Evolutionary conservation across 2,113 vertebrate species (phyloP), one percentile per base, ranked within the genome.

Genomic region (Pithys albifrons): DNA sequence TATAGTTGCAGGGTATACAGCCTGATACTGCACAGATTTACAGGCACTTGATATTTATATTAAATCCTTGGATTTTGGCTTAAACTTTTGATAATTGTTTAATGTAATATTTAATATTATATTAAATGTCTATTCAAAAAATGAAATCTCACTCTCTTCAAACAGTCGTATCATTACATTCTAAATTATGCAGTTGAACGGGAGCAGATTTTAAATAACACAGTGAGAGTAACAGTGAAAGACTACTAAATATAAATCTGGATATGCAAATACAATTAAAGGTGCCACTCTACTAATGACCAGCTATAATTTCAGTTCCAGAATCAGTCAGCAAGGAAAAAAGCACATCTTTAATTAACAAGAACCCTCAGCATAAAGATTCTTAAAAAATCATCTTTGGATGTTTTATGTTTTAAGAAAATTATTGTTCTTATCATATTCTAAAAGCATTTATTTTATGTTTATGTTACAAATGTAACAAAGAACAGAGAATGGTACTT

Each of bases 311-410:
- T 85, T 45, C 76, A 79, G 8, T 35, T 85, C 39, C 64, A 58
- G 39, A 33, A 29, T 66, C 29, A 29, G 20, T 28, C 39, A 49
- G 14, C 31, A n/a, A 45, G 35, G 37, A 52, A 37, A 52, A 67
- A 79, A 52, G 4, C 15, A 8, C 4, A 35, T 2, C 17, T 84
- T 88, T 46, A 66, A 41, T 45, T 73, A 31, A 9, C 46, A 74
- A 54, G 4, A 64, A 49, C 2, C 6, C 6, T 2, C 8, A 71
- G 13, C 3, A 10, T 14, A 45, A 0, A 9, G 11, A 31, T 70
- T 80, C 78, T 22, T 19, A 7, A 39, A 58, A 76, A 57, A 16
- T 27, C 6, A 45, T 45, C 19, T 62, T 57, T 19, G 27, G 10
- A 27, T 83, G 8, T 37, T 74, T 66, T 72, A 39, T 48, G 4